Evolutionary conservation across 1,140 invertebrate genomes (phyloP), one percentile per base, ranked within the genome.

Genomic region (Bombus consobrinus): DNA sequence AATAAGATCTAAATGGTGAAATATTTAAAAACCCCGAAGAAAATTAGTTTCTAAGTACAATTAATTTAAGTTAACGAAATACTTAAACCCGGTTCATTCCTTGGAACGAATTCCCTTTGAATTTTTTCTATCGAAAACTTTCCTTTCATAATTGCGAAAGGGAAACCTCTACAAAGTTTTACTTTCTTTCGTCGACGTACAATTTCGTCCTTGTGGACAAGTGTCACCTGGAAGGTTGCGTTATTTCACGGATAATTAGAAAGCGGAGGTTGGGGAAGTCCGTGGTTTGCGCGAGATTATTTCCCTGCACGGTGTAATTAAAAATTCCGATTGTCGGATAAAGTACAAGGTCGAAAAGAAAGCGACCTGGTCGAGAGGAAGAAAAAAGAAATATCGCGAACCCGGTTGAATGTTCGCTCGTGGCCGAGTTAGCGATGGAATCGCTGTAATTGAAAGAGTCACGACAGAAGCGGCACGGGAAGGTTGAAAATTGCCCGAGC

Each of bases 241-340:
- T 62, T 64, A 47, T 75, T 82, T 37, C 25, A 3, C 37, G 37
- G 72, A 76, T 47, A 83, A 84, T 79, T 79, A 79, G 22, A 39
- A 18, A 37, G 4, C 32, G 9, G 25, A n/a, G 34, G 34, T 4
- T 41, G 13, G 13, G 53, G 9, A 59, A 59, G 71, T 59, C 53
- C 37, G 47, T 34, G 32, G 34, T 25, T 59, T 22, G 8, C 28
- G 25, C 13, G 53, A 64, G 47, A 81, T 62, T 77, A 64, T 32
- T 62, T 68, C 9, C 3, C 22, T 28, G 32, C 18, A 22, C n/a
- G 47, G 22, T 69, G 43, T 83, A 88, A 89, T 88, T 88, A 84
- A 88, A 89, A 89, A 79, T 81, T 81, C 62, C 71, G 59, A 34
- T 81, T 59, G 18, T 68, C 18, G 62, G 12, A n/a, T 4, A 3